Conservation (phyloP, 1,140 invertebrate species). For the Papilio polyxenes region DNA sequence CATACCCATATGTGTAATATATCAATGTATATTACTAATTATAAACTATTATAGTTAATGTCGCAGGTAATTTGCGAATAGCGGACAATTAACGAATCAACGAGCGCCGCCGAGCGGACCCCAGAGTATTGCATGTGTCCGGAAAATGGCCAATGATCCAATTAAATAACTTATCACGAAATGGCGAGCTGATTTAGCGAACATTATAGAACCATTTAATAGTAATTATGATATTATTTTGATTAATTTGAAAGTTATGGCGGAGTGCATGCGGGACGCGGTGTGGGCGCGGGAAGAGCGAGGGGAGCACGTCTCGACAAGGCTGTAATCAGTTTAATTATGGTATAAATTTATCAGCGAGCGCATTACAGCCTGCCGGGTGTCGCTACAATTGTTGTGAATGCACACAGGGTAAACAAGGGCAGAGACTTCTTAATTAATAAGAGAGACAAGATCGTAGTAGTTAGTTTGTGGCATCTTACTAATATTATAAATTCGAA, state of each 20-base stretch:
- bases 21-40: not conserved
- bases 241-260: not conserved
- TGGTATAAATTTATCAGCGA: conserved; percentile 57
- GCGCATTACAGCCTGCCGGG: conserved; percentile 41
- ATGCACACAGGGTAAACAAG: conserved; percentile 21
- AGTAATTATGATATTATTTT: not conserved
- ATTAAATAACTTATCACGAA: not conserved
- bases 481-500: too few species aligned
- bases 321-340: conserved; percentile 53
- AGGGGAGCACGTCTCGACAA: not conserved
- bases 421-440: conserved; percentile 11
- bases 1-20: not conserved
- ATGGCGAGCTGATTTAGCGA: not conserved
- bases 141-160: not conserved
- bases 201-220: not conserved
- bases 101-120: not conserved
- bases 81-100: not conserved
- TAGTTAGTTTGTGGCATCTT: not conserved
- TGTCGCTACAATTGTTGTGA: conserved; percentile 44
- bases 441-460: not conserved
- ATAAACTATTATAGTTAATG: not conserved
- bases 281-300: not conserved
- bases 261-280: not conserved
- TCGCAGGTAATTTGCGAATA: not conserved
- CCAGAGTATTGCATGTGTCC: not conserved